Evolutionary conservation across 1,140 invertebrate genomes (phyloP), one percentile per base, ranked within the genome.

Genomic region (Glossosoma conforme): DNA sequence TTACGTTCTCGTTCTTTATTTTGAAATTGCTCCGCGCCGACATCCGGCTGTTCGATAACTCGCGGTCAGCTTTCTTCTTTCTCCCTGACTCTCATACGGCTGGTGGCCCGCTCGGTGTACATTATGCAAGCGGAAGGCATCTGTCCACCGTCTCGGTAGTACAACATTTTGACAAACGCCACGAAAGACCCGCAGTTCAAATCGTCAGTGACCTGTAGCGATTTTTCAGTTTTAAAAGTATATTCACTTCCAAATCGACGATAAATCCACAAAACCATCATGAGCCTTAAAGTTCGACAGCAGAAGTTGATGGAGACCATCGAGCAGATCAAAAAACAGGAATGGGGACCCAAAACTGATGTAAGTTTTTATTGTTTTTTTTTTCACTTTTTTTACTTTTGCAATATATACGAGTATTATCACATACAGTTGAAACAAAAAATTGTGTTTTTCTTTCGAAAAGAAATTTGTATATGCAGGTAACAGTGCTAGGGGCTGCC

Each of bases 241-340:
- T 24, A 18, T 17, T 21, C 10, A 14, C 6, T 32, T 9, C 6
- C 19, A 40, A 36, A n/a, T 44, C 17, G 14, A n/a, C n/a, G n/a
- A n/a, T n/a, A n/a, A n/a, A n/a, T n/a, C n/a, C n/a, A n/a, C n/a
- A n/a, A n/a, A n/a, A n/a, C 37, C 2, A 46, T 28, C 11, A 74
- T 74, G 72, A 74, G 70, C 63, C 58, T 72, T 19, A 65, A 69
- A 46, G 60, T 60, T 58, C 65, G 72, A 44, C 68, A 72, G 37
- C 64, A 67, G 55, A 72, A 73, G 54, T 63, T 74, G n/a, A 61
- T 64, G 8, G 72, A 70, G n/a, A 69, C 66, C 9, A 72, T 65
- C 32, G 69, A 72, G 44, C 70, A 69, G 58, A 72, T 62, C 54
- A 72, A 69, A 60, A 69, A 68, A 25, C 62, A 60, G 6, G 58